A percentile compares a stretch with the other conserved stretches of the same genome.
Conservation (phyloP, 2,888 invertebrate species). For the Mesoligia furuncula region DNA sequence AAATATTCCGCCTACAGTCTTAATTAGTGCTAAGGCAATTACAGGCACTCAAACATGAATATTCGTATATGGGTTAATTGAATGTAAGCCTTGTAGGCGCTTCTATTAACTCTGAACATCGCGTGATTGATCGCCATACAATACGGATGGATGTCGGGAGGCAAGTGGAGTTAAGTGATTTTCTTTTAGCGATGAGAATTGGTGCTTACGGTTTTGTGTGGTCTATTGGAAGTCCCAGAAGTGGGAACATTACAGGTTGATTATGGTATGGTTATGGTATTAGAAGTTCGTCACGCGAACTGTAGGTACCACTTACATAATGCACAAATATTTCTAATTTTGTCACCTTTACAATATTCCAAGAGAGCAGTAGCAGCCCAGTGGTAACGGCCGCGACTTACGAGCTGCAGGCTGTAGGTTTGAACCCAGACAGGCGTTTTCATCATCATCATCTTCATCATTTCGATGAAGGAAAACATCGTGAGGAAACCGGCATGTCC, state of each 20-base stretch:
- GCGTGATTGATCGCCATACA: conserved; percentile 59
- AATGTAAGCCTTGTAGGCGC: conserved; percentile 43
- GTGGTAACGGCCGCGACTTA: too few species aligned
- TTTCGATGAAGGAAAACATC: too few species aligned
- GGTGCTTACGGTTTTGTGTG: not conserved
- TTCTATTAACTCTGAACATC: conserved; percentile 56
- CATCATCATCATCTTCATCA: too few species aligned
- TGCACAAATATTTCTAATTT: too few species aligned
- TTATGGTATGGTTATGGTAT: not conserved
- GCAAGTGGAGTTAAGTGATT: conserved; percentile 44
- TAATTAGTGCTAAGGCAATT: conserved; percentile 52
- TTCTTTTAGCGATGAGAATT: conserved; percentile 22
- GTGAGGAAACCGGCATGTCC: too few species aligned
- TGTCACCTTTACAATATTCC: too few species aligned
- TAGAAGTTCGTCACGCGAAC: conserved; percentile 28
- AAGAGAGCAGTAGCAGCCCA: too few species aligned
- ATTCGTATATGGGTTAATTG: conserved; percentile 58
- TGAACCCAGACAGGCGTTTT: too few species aligned
- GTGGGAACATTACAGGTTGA: too few species aligned
- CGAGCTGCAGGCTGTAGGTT: too few species aligned
- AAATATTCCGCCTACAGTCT: conserved; percentile 26
- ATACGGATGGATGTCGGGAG: conserved; percentile 48
- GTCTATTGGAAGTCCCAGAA: not conserved
- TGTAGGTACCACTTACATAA: not conserved
- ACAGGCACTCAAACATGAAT: conserved; percentile 54